A percentile compares a stretch with the other conserved stretches of the same genome.
Evolutionary conservation across 2,113 vertebrate genomes (phyloP).

Genomic region (Pycnonotus jocosus): DNA sequence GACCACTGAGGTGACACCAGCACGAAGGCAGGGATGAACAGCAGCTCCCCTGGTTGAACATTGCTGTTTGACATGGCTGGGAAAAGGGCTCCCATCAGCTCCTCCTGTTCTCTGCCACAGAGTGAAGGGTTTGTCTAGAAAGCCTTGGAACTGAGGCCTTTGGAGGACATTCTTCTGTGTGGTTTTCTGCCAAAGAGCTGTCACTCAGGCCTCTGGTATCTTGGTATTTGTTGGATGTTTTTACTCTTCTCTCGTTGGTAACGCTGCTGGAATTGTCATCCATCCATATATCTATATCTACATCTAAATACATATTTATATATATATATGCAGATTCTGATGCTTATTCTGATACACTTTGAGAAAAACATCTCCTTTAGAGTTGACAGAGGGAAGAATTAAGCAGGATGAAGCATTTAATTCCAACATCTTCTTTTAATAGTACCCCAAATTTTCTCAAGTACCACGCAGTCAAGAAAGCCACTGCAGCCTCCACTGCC

Average conservation of each 20-base stretch:
- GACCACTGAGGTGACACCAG: not conserved
- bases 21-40: fast-evolving
- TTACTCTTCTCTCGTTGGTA: not conserved
- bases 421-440: not conserved
- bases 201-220: fast-evolving
- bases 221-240: not conserved
- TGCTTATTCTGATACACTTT: not conserved
- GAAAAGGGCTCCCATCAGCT: not conserved
- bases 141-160: not conserved
- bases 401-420: not conserved
- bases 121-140: not conserved
- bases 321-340: not conserved
- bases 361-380: not conserved
- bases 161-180: not conserved
- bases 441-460: not conserved
- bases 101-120: not conserved
- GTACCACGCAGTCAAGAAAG: not conserved
- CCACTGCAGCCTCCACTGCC: not conserved
- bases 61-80: not conserved
- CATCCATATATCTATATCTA: not conserved
- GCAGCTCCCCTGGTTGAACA: not conserved
- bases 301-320: too few species aligned
- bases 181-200: not conserved
- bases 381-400: not conserved
- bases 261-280: not conserved